Base-by-base conservation (phyloP, 2,797 vertebrate genomes). In the Tarsius wallacei region DNA sequence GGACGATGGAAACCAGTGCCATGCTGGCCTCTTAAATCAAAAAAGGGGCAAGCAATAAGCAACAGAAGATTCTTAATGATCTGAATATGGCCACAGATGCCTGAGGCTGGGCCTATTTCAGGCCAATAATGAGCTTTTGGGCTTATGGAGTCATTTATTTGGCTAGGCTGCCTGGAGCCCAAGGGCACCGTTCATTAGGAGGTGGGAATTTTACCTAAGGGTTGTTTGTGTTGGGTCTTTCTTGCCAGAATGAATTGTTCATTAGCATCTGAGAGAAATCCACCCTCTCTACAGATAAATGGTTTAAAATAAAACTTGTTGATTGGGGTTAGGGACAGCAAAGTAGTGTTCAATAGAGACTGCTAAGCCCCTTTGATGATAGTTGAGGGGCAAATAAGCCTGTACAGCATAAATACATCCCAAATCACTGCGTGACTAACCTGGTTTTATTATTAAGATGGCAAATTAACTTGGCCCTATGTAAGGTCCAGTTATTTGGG, bases 61-160 rank as follows among this genome's bases (percentile, higher is more conserved):
- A 93, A 68, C 28, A 57, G 83, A 85, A 81, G 74, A 94, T 93
- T 74, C 87, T 90, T 97, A 97, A 95, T 90, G 94, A 94, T 88
- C 49, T 85, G 92, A 86, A 78, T 64, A 47, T 7, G 84, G 63
- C 64, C 73, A 61, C 51, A 80, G 81, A 90, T 83, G 90, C 96
- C 94, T 70, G 73, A 93, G 97, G 94, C 93, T 82, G 63, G 42
- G 73, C n/a, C 83, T 90, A 26, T 95, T 97, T 93, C 91, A 90
- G 76, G 66, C 68, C 93, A 91, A 12, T 95, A 97, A 96, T 96
- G 95, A 97, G 91, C 42, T 97, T 93, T 95, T 47, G 84, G 97
- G 82, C 59, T 96, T 42, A 33, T 59, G 68, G 90, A 96, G 42
- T 92, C 93, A 47, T 96, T 96, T 97, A 85, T 96, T 96, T 94